Base-by-base conservation (phyloP, 2,113 vertebrate genomes). In the Emydocephalus ijimae region DNA sequence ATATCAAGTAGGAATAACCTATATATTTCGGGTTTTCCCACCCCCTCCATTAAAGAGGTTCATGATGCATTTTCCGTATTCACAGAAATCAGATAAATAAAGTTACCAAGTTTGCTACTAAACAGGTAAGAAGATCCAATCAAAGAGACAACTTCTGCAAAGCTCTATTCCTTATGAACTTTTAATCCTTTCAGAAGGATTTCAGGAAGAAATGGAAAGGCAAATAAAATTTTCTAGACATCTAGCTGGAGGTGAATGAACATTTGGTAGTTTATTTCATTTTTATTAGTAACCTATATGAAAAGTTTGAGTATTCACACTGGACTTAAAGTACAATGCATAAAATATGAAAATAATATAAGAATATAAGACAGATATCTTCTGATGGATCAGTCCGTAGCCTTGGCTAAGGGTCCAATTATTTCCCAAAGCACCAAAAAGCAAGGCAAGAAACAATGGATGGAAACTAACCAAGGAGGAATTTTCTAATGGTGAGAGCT, bases 41-140 rank as follows among this genome's bases (percentile, higher is more conserved):
- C 5, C 59, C 94, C 96, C 54, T 34, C 64, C 14, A 34, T 96
- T 92, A 87, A 97, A 97, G 96, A 96, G 95, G 92, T 91, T 54
- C 90, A 94, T 92, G 89, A 69, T 86, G 56, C 91, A 95, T 96
- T 97, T 96, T 91, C 94, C 15, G 24, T 95, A 96, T 97, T 97
- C 91, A 94, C 95, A 94, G 86, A 93, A 95, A 98, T 97, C 96
- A 96, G 96, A 97, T 97, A 97, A 97, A 97, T 95, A 95, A 97
- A 96, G 95, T 95, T 96, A 96, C 95, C 95, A 96, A 96, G 92
- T 95, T 96, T 96, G 69, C 94, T 90, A 55, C 94, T 95, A 94
- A 89, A 57, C 55, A 91, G 88, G 96, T 93, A 95, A 95, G 94
- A 89, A 18, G 87, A 93, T 94, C 95, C 94, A 94, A 94, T 96